These are phyloP conservation scores for Pseudois nayaur DNA, from an alignment of 2,113 vertebrate species.

Conservation along the genomic window DNA sequence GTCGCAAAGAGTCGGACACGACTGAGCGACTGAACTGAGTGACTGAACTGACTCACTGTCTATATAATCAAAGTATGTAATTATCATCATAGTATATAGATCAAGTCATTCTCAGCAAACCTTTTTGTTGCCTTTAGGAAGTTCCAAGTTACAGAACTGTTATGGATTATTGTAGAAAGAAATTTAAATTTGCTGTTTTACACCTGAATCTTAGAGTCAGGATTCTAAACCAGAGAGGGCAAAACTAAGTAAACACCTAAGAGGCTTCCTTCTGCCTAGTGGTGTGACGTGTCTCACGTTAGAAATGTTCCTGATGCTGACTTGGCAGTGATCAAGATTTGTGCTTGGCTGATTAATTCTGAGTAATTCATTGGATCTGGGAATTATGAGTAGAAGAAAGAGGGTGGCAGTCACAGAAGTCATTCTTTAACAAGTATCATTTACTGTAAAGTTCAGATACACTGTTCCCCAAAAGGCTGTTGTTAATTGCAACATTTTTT, in stretches of 20 bases:
- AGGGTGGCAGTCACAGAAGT: not conserved
- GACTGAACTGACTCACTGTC: too few relatives aligned
- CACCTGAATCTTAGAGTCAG: not conserved
- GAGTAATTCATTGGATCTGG: not conserved
- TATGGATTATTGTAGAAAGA: not conserved
- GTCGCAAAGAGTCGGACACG: rapidly evolving
- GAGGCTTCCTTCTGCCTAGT: not conserved
- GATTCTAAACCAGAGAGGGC: not conserved
- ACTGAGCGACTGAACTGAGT: too few relatives aligned
- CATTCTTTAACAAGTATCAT: not conserved
- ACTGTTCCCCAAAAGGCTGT: not conserved
- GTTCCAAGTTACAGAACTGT: not conserved
- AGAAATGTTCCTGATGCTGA: not conserved
- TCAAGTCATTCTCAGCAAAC: not conserved
- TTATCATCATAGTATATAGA: not conserved
- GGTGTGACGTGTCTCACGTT: not conserved
- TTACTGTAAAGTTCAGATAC: not conserved
- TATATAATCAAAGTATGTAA: not conserved
- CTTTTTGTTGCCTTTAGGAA: not conserved
- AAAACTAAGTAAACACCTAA: not conserved
- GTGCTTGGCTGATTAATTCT: not conserved
- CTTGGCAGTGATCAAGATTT: not conserved
- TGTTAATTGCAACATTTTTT: not conserved
- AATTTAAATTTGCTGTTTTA: not conserved
- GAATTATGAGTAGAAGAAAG: not conserved